Conservation (phyloP, 2,888 invertebrate species). For the Sericinus montela region DNA sequence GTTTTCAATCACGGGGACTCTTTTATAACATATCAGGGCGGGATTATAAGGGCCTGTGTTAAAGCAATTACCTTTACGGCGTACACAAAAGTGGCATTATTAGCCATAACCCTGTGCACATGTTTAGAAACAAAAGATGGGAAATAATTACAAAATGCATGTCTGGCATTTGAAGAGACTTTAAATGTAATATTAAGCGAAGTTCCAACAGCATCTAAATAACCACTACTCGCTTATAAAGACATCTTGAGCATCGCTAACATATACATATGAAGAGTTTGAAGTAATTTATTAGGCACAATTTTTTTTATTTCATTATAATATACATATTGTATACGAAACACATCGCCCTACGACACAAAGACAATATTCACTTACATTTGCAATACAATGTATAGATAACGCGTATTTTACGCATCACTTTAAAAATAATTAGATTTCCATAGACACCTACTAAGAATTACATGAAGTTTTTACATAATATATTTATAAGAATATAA, state of each 20-base stretch:
- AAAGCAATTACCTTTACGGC: constrained; percentile 11
- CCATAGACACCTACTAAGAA: constrained; percentile 74
- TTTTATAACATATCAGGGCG: neutral
- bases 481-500: constrained; percentile 79
- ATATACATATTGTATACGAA: constrained; percentile 35
- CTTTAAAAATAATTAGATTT: constrained; percentile 57
- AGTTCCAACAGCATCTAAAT: constrained; percentile 62
- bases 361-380: constrained; percentile 50
- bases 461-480: constrained; percentile 72
- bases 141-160: constrained; percentile 57
- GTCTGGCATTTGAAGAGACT: constrained; percentile 57
- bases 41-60: neutral
- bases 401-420: constrained; percentile 58
- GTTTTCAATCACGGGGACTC: neutral
- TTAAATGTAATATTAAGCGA: constrained; percentile 43
- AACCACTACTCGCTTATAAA: constrained; percentile 68
- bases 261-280: constrained; percentile 45
- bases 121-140: constrained; percentile 27
- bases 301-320: constrained; percentile 50
- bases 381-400: constrained; percentile 50
- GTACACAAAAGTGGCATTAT: constrained; percentile 8
- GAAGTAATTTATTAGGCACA: constrained; percentile 72
- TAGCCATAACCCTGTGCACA: constrained; percentile 5
- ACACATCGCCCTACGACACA: constrained; percentile 59
- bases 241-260: constrained; percentile 74